Evolutionary conservation across 2,888 invertebrate genomes (phyloP), one percentile per base, ranked within the genome.

Genomic region (Lithophane semibrunnea): DNA sequence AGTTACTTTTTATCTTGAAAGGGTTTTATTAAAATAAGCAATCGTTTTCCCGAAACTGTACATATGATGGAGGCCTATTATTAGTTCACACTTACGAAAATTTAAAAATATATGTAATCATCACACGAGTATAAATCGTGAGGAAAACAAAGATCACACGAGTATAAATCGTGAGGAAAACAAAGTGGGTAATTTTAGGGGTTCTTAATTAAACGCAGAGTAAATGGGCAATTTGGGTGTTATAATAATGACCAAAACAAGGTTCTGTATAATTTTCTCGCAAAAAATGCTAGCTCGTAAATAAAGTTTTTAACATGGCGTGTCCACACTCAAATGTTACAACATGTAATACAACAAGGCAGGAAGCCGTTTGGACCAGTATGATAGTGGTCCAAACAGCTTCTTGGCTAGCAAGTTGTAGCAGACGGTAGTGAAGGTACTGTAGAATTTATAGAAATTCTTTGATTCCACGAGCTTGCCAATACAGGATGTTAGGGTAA

Each of bases 1-100:
- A 52, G 75, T 72, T 68, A 47, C 42, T 66, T 76, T 72, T 82
- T 76, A 82, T 73, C 52, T 58, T 58, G 37, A 82, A 24, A 66
- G 29, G 49, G 21, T 71, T 52, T 21, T 18, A 21, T 69, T 61
- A 61, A 61, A 85, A 81, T 52, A 65, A 52, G 37, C 58, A 58
- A 37, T 56, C 18, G 1, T 61, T 64, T 65, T 44, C 16, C 16
- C 7, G 37, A 24, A 75, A 58, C 18, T 65, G 65, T 24, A 64
- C 65, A 58, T 74, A 58, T 52, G 0, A 47, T 37, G 21, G 13
- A 13, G 9, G 24, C 9, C 12, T 58, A 58, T 44, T 13, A 58
- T 75, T 21, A 82, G 24, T 73, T 56, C 0, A 10, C 12, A 58
- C 37, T 5, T 37, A 37, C 37, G 37, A 37, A 37, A 37, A 37